These are phyloP conservation scores for Propithecus perrieri DNA, from an alignment of 2,797 vertebrate genomes.

Conservation along the genomic window DNA sequence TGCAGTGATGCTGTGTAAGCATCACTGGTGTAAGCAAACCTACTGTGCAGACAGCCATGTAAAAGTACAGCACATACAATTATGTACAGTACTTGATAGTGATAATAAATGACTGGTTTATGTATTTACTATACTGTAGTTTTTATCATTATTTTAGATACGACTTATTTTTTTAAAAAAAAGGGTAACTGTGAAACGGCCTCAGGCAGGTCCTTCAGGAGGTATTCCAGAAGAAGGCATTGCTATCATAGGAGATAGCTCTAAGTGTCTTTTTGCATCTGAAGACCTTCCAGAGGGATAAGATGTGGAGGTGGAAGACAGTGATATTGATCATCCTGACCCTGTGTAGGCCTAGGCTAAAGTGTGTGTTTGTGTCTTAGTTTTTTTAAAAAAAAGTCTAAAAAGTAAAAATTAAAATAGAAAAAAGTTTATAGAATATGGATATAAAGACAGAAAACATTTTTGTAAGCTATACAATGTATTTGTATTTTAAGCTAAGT, in stretches of 20 bases:
- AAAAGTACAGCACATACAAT: too few species aligned
- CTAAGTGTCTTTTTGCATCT: not conserved
- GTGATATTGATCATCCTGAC: not conserved
- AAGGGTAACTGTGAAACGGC: not conserved
- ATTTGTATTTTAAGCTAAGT: not conserved
- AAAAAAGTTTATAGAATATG: not conserved
- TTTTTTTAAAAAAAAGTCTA: not conserved
- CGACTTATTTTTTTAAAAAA: too few species aligned
- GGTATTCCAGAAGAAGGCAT: not conserved
- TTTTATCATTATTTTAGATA: not conserved
- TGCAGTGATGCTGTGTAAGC: too few species aligned
- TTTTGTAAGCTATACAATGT: not conserved
- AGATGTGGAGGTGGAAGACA: not conserved
- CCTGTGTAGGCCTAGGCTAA: not conserved
- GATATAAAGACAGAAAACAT: not conserved
- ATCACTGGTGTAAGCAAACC: too few species aligned
- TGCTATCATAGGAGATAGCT: not conserved
- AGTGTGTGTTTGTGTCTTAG: not conserved
- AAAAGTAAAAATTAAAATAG: not conserved
- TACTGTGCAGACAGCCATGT: too few species aligned
- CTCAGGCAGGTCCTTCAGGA: not conserved
- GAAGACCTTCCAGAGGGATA: not conserved
- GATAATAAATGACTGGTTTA: too few species aligned
- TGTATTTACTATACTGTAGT: too few species aligned
- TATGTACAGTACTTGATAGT: too few species aligned